Conservation (phyloP, 2,888 invertebrate species). For the Danaus chrysippus region DNA sequence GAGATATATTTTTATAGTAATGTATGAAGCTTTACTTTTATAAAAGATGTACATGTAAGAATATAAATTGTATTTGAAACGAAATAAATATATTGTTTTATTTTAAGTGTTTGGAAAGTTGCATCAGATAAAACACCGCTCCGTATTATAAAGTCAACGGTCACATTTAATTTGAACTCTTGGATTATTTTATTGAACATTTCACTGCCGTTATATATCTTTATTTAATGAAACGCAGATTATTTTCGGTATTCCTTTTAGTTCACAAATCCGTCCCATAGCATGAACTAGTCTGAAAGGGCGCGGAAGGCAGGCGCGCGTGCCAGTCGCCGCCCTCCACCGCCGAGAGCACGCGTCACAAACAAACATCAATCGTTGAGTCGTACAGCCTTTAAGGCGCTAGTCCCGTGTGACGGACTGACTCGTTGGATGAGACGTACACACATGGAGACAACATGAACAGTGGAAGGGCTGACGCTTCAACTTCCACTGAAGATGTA, state of each 20-base stretch:
- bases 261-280: slow-evolving; percentile 22
- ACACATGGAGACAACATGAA: slow-evolving; percentile 39
- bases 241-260: slow-evolving; percentile 16
- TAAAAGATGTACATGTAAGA: too few relatives aligned
- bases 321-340: slow-evolving; percentile 35
- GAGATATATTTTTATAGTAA: too few relatives aligned
- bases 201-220: neutral
- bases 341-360: slow-evolving; percentile 21
- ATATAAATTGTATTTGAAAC: too few relatives aligned
- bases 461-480: slow-evolving; percentile 61
- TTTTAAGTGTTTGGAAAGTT: too few relatives aligned
- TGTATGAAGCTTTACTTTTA: too few relatives aligned
- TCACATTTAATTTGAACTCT: too few relatives aligned
- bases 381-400: slow-evolving; percentile 1
- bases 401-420: neutral
- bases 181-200: too few relatives aligned
- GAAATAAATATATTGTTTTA: too few relatives aligned
- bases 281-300: slow-evolving; percentile 30
- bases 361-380: slow-evolving; percentile 12
- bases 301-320: slow-evolving; percentile 31
- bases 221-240: slow-evolving; percentile 11
- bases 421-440: neutral
- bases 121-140: too few relatives aligned
- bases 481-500: slow-evolving; percentile 70
- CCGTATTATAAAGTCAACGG: too few relatives aligned